Percentiles rank a stretch among this genome's conserved stretches.
phyloP scores from a whole-genome alignment of 1,140 invertebrate species.

The Chionoecetes opilio region DNA sequence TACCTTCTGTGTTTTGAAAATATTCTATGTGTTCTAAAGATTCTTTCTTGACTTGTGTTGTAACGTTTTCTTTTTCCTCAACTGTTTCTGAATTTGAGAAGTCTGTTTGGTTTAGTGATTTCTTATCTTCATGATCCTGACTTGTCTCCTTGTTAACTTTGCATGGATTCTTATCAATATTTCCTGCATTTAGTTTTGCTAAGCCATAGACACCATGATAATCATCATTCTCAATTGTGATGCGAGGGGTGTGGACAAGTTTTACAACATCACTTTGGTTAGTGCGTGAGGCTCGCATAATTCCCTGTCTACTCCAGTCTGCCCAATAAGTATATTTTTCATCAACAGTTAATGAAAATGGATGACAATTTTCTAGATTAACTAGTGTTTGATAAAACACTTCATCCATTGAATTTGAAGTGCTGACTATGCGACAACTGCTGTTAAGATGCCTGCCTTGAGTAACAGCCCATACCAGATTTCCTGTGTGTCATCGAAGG shows the following conservation, averaged over 20 bases:
- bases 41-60: background rate
- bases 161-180: slow-evolving; percentile 37
- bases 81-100: background rate
- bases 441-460: slow-evolving; percentile 22
- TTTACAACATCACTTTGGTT: slow-evolving; percentile 70
- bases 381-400: slow-evolving; percentile 27
- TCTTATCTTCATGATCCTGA: slow-evolving; percentile 32
- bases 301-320: slow-evolving; percentile 69
- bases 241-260: slow-evolving; percentile 63
- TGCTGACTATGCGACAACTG: slow-evolving; percentile 67
- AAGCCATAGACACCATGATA: slow-evolving; percentile 74
- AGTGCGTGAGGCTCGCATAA: slow-evolving; percentile 71
- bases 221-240: background rate
- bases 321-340: slow-evolving; percentile 75
- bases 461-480: slow-evolving; percentile 71
- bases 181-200: slow-evolving; percentile 41
- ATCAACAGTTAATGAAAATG: slow-evolving; percentile 73
- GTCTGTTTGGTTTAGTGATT: background rate
- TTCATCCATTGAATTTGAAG: background rate
- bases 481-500: slow-evolving; percentile 61
- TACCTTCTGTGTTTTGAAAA: background rate
- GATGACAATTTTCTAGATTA: slow-evolving; percentile 72
- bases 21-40: background rate
- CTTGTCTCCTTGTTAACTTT: slow-evolving; percentile 28
- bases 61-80: background rate